phyloP scores from a whole-genome alignment of 2,797 vertebrate species.

The Rhynchotus rufescens region DNA sequence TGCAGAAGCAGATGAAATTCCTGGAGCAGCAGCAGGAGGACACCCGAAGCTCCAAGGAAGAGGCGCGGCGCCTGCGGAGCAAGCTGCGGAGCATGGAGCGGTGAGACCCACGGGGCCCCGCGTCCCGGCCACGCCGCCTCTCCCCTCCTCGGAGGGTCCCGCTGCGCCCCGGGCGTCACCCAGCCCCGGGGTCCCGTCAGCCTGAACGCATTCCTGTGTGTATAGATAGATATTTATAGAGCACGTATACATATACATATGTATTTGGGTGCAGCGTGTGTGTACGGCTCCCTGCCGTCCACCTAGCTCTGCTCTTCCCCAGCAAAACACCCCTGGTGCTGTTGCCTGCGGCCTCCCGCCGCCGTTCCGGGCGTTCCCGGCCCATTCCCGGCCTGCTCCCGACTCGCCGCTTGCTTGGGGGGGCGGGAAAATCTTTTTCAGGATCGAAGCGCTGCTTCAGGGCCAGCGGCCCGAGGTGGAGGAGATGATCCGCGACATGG shows the following conservation, averaged over 20 bases:
- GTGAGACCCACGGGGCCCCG: constrained; percentile 69
- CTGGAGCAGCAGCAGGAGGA: constrained; percentile 91
- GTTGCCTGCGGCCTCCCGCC: neutral
- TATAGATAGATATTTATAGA: too few relatives aligned
- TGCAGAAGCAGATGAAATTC: constrained; percentile 94
- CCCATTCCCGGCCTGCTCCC: neutral
- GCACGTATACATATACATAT: too few relatives aligned
- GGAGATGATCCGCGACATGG: constrained; percentile 95
- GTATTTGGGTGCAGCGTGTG: too few relatives aligned
- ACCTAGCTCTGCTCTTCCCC: neutral
- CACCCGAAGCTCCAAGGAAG: constrained; percentile 87
- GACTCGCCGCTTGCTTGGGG: neutral
- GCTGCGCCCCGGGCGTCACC: neutral
- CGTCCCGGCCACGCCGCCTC: neutral
- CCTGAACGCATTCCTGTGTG: too few relatives aligned
- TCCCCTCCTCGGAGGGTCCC: neutral
- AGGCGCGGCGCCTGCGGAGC: constrained; percentile 84
- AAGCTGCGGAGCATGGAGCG: constrained; percentile 91
- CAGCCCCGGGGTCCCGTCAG: neutral
- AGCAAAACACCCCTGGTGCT: neutral
- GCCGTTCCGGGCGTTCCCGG: neutral
- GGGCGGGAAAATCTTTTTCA: constrained; percentile 57
- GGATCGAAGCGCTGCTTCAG: constrained; percentile 90
- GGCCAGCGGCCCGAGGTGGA: constrained; percentile 93
- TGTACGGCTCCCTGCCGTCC: neutral